phyloP scores from a whole-genome alignment of 2,888 invertebrate genomes.

The Cryptus armator region DNA sequence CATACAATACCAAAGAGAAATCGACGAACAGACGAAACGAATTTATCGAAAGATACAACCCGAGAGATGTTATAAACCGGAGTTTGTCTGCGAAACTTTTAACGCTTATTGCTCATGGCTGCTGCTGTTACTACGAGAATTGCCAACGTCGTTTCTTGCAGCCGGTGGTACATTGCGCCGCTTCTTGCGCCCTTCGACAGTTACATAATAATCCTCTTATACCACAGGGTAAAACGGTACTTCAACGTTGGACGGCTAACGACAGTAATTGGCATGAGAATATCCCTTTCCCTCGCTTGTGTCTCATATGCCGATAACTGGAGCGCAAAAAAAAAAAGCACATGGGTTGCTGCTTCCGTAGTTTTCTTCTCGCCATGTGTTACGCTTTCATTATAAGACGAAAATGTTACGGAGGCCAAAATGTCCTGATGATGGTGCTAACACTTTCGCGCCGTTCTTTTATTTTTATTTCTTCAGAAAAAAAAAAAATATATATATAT shows the following conservation, averaged over 20 bases:
- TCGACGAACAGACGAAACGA: constrained; percentile 13
- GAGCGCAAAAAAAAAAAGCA: neutral
- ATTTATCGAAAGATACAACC: constrained; percentile 16
- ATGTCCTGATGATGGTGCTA: neutral
- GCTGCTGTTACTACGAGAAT: neutral
- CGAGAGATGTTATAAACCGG: neutral
- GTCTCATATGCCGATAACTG: neutral
- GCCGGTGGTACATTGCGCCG: constrained; percentile 35
- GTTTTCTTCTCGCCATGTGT: neutral
- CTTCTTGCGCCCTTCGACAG: constrained; percentile 24
- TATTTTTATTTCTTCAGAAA: neutral
- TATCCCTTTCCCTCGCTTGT: neutral
- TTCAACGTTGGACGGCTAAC: neutral
- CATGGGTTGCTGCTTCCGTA: neutral
- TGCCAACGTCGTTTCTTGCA: constrained; percentile 47
- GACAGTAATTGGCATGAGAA: neutral
- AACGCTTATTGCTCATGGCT: neutral
- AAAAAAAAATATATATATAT: neutral
- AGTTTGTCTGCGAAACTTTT: constrained; percentile 17
- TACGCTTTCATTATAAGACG: neutral
- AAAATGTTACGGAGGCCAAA: neutral
- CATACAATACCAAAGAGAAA: constrained; percentile 34
- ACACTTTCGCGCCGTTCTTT: neutral
- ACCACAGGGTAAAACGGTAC: constrained; percentile 8
- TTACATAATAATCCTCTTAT: constrained; percentile 49